Evolutionary conservation across 2,888 invertebrate genomes (phyloP), one percentile per base, ranked within the genome.

Genomic region (Lomographa bimaculata): DNA sequence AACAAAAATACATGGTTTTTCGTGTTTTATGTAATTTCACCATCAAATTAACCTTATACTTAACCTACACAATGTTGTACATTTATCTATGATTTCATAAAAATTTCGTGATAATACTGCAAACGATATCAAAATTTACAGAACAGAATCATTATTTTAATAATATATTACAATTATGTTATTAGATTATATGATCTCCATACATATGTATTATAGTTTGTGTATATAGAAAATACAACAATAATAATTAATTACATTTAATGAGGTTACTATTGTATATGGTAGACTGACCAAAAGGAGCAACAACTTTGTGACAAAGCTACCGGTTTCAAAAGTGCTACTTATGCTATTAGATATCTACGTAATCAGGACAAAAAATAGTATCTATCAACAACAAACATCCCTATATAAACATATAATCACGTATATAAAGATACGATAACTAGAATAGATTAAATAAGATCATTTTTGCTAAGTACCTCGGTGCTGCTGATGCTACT

Each of bases 381-480:
- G 5, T 21, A 9, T 32, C 19, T 1, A 26, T 16, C 17, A 19
- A n/a, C n/a, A n/a, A n/a, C n/a, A n/a, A n/a, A n/a, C n/a, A n/a
- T n/a, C n/a, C n/a, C n/a, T n/a, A 27, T 16, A 10, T 42, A 1
- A n/a, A 32, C 23, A 8, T 24, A 16, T 7, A 35, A 23, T 28
- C 18, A 26, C 50, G 33, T 46, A 32, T n/a, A n/a, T n/a, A n/a
- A n/a, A n/a, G n/a, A 26, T 12, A 35, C 25, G 38, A 41, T 14
- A 19, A 3, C 8, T 7, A 8, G 7, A 7, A 21, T 16, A 29
- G 9, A 35, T 1, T 19, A 32, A 32, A 43, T 27, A 27, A 36
- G 30, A 50, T 46, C 36, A 46, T 57, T 71, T 71, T n/a, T n/a
- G 73, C 74, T 80, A 83, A 78, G 79, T 81, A 83, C 72, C 48